These are phyloP conservation scores for Rhinoraja longicauda DNA, from an alignment of 2,797 vertebrate species.

Conservation along the genomic window DNA sequence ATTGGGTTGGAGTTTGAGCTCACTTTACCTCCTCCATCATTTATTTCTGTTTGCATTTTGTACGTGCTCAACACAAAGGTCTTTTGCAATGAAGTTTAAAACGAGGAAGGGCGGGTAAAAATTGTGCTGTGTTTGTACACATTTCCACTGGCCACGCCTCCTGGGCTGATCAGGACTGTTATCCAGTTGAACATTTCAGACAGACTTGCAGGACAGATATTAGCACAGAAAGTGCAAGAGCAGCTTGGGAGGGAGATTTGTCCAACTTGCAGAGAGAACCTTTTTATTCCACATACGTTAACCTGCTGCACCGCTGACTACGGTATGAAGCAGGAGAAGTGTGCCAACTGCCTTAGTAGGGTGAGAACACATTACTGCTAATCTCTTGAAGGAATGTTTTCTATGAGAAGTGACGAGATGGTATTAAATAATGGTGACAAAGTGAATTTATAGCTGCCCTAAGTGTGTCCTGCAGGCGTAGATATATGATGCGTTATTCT, in stretches of 20 bases:
- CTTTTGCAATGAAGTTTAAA: background rate
- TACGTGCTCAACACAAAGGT: background rate
- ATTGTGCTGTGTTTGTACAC: background rate
- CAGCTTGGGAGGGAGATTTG: background rate
- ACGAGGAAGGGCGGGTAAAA: background rate
- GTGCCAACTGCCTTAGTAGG: constrained; percentile 40
- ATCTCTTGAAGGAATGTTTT: background rate
- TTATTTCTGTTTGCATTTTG: background rate
- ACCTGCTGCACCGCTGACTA: background rate
- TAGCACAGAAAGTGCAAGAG: background rate
- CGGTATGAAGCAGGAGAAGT: constrained; percentile 41
- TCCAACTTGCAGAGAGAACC: no score
- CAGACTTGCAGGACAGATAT: background rate
- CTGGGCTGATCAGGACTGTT: background rate
- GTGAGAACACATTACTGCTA: constrained; percentile 33
- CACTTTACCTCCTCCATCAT: background rate
- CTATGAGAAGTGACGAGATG: background rate
- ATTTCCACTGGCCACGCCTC: background rate
- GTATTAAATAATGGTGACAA: background rate
- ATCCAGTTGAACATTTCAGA: background rate
- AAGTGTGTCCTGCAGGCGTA: background rate
- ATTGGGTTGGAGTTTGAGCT: background rate
- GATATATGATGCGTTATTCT: background rate
- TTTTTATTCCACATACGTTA: background rate
- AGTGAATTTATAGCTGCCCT: background rate